Percentiles rank a stretch among this genome's conserved stretches.
Conservation (phyloP, 2,113 vertebrate species). For the Megalops atlanticus region DNA sequence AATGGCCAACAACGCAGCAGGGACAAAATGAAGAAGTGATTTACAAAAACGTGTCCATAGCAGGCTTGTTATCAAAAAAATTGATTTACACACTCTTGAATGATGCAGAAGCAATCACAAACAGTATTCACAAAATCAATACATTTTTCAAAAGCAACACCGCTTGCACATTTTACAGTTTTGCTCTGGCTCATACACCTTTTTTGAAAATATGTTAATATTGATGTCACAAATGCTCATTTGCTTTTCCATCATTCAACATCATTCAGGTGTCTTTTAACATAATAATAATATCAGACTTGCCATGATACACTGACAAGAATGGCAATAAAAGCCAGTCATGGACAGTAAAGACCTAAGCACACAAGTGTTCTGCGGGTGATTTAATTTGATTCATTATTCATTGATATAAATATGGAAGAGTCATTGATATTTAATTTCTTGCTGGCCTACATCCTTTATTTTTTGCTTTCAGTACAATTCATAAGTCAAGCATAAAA, state of each 20-base stretch:
- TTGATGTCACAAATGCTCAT: neutral
- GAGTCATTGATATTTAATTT: conserved; percentile 8
- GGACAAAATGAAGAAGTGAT: no score
- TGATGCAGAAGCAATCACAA: no score
- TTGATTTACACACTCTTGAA: no score
- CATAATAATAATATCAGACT: neutral
- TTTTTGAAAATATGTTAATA: neutral
- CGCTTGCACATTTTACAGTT: neutral
- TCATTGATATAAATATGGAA: neutral
- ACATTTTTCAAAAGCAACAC: no score
- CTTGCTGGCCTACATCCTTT: neutral
- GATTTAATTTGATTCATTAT: conserved; percentile 7
- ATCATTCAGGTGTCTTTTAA: neutral
- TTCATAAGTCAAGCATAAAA: conserved; percentile 2
- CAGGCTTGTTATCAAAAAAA: no score
- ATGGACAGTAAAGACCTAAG: neutral
- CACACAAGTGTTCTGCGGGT: neutral
- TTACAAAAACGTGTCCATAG: no score
- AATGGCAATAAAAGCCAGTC: neutral
- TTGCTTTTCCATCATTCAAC: neutral
- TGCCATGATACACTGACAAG: neutral
- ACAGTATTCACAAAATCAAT: no score
- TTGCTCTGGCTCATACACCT: neutral
- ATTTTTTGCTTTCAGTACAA: neutral
- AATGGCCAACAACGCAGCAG: no score